Base-by-base conservation (phyloP, 2,888 invertebrate genomes). In the Lobophora halterata region DNA sequence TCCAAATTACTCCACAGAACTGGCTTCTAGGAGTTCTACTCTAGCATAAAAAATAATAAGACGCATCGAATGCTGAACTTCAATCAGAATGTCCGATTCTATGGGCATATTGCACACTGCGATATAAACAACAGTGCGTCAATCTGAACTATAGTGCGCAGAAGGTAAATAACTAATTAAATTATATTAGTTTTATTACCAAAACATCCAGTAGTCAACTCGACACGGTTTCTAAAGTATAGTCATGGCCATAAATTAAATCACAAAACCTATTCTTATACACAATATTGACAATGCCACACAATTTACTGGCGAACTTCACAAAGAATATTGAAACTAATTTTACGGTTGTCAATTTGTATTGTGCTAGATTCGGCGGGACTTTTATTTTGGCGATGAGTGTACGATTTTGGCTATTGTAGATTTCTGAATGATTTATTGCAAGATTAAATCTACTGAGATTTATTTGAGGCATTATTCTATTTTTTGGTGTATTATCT, bases 281-380 rank as follows among this genome's bases (percentile, higher is more conserved):
- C 46, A 51, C 52, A 49, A 50, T 42, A 48, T 29, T 32, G 42
- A 20, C 42, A 28, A 28, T 33, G 28, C 32, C 19, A 20, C 13
- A 33, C 53, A 52, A 61, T 52, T 57, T 56, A 45, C 54, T 52
- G 48, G 49, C 34, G 28, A 49, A 38, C 52, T 29, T 20, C 16
- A 37, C 42, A 43, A 36, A 41, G 13, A 31, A 23, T 41, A 49
- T 46, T 37, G 49, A 42, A 45, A 59, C 58, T 58, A 64, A 64
- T 65, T 65, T 59, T 46, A 60, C 63, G 65, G 51, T 52, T 65
- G 63, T 65, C 64, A 60, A 55, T 36, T 42, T 49, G 44, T 46
- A 52, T 58, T 47, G 49, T 44, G 44, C 31, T 14, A 40, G 34
- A 50, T 43, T 46, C 42, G 46, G 49, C 42, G 14, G 36, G 36